A percentile compares a stretch with the other conserved stretches of the same genome.
These are phyloP conservation scores for Gastrophysa polygoni DNA, from an alignment of 2,888 invertebrate genomes.

Conservation along the genomic window DNA sequence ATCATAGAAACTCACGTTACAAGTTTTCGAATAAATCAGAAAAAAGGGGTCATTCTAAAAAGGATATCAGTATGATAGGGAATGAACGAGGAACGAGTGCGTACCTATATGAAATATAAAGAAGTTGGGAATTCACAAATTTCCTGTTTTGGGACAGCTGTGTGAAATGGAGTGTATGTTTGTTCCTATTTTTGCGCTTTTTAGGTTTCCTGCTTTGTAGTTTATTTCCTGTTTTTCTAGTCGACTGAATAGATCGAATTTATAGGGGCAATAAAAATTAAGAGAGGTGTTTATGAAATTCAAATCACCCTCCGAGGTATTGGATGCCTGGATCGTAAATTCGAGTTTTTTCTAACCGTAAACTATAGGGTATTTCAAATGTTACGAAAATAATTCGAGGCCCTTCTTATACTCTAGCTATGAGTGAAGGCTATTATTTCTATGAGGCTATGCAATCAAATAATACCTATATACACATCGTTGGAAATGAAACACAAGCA, in stretches of 20 bases:
- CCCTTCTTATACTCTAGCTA: too few relatives aligned
- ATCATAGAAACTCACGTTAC: neutral
- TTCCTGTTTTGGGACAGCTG: conserved; percentile 17
- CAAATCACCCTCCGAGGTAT: conserved; percentile 1
- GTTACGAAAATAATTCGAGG: neutral
- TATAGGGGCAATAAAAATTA: conserved; percentile 30
- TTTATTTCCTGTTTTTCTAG: conserved; percentile 33
- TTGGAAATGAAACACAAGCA: too few relatives aligned
- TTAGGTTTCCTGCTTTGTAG: conserved; percentile 31
- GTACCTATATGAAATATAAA: neutral
- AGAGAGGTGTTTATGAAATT: neutral
- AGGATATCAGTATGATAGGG: too few relatives aligned
- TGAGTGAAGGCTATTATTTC: too few relatives aligned
- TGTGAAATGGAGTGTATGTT: neutral
- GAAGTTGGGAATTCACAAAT: conserved; percentile 11
- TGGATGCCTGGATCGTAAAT: neutral
- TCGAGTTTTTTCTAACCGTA: neutral
- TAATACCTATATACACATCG: too few relatives aligned
- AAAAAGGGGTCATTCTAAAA: neutral
- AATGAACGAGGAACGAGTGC: too few relatives aligned
- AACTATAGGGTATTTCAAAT: neutral
- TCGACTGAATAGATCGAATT: conserved; percentile 25
- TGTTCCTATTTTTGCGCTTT: conserved; percentile 22
- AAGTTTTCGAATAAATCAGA: neutral
- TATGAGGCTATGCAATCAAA: too few relatives aligned